These are phyloP conservation scores for Gadus macrocephalus DNA, from an alignment of 2,113 vertebrate species.

Conservation along the genomic window DNA sequence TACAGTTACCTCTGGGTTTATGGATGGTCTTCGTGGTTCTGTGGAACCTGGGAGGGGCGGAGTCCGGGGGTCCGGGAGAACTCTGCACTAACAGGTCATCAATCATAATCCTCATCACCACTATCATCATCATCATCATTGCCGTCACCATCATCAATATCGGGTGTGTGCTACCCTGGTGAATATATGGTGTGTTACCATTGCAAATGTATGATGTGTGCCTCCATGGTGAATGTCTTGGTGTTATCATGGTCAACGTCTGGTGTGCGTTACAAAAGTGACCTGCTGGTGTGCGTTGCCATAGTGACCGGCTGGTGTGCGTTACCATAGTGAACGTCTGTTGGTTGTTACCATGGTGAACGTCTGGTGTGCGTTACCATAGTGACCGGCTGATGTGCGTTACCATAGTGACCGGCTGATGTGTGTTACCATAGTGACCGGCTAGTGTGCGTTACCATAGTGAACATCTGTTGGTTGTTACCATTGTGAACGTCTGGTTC, in stretches of 20 bases:
- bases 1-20: slow-evolving; percentile 37
- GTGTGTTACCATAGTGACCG: neutral
- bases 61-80: slow-evolving; percentile 27
- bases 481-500: slow-evolving; percentile 52
- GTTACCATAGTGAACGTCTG: neutral
- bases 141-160: neutral
- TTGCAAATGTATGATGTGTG: neutral
- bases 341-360: neutral
- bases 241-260: neutral
- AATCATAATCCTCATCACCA: neutral
- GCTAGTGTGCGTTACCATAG: too few species aligned
- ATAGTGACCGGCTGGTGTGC: too few species aligned
- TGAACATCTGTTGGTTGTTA: neutral
- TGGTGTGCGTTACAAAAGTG: neutral
- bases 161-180: too few species aligned
- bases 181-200: too few species aligned
- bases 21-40: slow-evolving; percentile 54
- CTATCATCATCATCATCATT: neutral
- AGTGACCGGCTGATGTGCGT: neutral
- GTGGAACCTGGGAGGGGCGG: slow-evolving; percentile 34
- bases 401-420: neutral
- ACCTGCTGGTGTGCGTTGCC: neutral
- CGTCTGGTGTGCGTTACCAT: slow-evolving; percentile 52
- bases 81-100: neutral
- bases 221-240: neutral